A percentile compares a stretch with the other conserved stretches of the same genome.
Conservation (phyloP, 2,113 vertebrate genomes). For the Gobiocypris rarus region DNA sequence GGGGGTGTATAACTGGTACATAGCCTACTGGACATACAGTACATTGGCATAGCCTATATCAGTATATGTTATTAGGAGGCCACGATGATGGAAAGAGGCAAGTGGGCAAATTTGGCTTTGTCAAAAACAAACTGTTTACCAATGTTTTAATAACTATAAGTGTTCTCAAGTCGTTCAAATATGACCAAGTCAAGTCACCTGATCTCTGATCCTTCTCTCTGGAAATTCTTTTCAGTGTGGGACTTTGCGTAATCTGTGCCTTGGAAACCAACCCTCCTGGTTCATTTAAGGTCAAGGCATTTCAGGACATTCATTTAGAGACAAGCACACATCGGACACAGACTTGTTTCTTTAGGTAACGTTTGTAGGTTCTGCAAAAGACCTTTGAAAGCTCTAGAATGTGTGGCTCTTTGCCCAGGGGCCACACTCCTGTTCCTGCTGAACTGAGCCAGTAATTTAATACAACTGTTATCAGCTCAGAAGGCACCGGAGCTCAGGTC, state of each 20-base stretch:
- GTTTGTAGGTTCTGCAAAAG: background rate
- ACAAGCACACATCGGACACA: background rate
- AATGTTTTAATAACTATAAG: background rate
- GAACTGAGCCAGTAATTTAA: conserved; percentile 99
- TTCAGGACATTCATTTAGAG: background rate
- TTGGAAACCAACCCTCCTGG: conserved; percentile 3
- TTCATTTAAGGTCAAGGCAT: background rate
- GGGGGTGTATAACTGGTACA: background rate
- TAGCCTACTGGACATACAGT: too few species aligned
- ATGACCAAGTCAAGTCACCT: background rate
- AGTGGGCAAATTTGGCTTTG: too few species aligned
- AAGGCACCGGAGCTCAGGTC: conserved; percentile 98
- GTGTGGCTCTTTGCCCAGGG: conserved; percentile 58
- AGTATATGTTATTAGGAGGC: too few species aligned
- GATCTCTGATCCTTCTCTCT: conserved; percentile 8
- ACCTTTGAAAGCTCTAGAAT: background rate
- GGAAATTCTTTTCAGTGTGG: background rate
- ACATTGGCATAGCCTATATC: background rate
- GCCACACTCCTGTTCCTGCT: conserved; percentile 99
- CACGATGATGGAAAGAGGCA: too few species aligned
- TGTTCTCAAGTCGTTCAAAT: background rate
- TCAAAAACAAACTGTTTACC: background rate
- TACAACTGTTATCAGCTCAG: conserved; percentile 99
- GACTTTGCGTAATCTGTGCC: background rate
- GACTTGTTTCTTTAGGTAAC: background rate